Evolutionary conservation across 1,140 invertebrate species (phyloP).

Genomic region (Lucilia sericata): DNA sequence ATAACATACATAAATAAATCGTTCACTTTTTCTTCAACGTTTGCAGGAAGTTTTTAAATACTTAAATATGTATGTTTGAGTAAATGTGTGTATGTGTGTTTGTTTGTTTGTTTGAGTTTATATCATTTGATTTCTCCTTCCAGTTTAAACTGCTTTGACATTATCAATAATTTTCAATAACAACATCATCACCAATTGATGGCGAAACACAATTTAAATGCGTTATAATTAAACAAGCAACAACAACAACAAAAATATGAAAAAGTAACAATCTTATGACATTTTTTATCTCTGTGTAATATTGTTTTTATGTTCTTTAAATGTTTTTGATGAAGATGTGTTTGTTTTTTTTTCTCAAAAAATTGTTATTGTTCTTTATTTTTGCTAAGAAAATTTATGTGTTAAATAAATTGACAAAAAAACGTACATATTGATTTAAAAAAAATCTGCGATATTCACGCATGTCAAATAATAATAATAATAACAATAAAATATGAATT

Average conservation of each 20-base stretch:
- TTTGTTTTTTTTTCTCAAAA: not conserved
- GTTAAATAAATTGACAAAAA: not conserved
- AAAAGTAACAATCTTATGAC: not conserved
- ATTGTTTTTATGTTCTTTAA: not conserved
- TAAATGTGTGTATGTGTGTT: not conserved
- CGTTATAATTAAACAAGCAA: slow-evolving; percentile 16
- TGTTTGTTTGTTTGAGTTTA: not conserved
- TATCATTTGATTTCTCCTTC: not conserved
- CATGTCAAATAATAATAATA: too few relatives aligned
- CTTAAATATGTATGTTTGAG: too few relatives aligned
- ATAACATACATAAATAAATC: not conserved
- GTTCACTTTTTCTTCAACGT: not conserved
- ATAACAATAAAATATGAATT: too few relatives aligned
- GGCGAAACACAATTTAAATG: not conserved
- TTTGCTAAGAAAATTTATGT: not conserved
- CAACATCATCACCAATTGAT: slow-evolving; percentile 14
- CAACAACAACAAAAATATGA: too few relatives aligned
- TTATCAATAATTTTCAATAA: slow-evolving; percentile 27
- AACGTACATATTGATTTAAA: too few relatives aligned
- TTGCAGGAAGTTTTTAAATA: slow-evolving; percentile 10
- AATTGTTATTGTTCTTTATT: not conserved
- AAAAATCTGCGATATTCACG: too few relatives aligned
- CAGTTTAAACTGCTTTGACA: slow-evolving; percentile 23
- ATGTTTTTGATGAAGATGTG: not conserved
- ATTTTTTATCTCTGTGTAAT: not conserved